Evolutionary conservation across 2,888 invertebrate genomes (phyloP).

Genomic region (Pelosia muscerda): DNA sequence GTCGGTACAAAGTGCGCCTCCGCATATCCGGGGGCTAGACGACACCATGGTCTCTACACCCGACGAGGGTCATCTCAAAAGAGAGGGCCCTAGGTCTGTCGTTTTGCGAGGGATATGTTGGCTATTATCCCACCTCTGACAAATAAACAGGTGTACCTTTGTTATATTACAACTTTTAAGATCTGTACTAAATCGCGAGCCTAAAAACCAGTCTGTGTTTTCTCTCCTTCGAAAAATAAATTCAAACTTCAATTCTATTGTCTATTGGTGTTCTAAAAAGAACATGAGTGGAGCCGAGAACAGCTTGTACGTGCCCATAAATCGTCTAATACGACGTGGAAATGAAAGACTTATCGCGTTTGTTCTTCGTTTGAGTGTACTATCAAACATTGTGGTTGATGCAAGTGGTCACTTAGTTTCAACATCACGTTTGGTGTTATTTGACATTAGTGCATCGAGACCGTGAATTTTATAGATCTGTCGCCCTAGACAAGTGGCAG

Average conservation of each 20-base stretch:
- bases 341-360: not conserved
- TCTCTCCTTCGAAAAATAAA: not conserved
- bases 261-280: not conserved
- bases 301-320: not conserved
- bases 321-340: not conserved
- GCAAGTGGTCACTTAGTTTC: not conserved
- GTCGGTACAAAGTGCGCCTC: no score
- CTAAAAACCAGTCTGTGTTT: not conserved
- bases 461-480: no score
- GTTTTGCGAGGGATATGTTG: no score
- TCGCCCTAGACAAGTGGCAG: no score
- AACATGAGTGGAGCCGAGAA: not conserved
- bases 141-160: no score
- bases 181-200: not conserved
- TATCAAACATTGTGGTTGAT: not conserved
- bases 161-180: no score
- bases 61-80: no score
- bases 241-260: not conserved
- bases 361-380: not conserved
- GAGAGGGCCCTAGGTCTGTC: no score
- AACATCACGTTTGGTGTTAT: not conserved
- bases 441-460: no score
- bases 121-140: no score
- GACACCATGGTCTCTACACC: no score
- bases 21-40: no score